Percentiles rank a stretch among this genome's conserved stretches.
These are phyloP conservation scores for Lepisosteus osseus DNA, from an alignment of 2,113 vertebrate species.

Conservation along the genomic window DNA sequence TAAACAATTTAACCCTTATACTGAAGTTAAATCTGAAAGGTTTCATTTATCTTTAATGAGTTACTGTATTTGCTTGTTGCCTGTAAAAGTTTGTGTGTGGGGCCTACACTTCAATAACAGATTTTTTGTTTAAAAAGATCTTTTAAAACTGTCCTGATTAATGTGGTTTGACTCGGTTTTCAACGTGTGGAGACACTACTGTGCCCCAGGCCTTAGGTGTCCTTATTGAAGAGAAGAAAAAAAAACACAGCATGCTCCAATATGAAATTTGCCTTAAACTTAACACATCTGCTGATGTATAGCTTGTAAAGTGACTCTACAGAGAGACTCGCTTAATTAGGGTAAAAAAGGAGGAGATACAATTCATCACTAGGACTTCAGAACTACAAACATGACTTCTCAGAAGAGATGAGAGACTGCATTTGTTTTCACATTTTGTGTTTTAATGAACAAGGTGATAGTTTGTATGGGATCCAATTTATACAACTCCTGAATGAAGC, in stretches of 20 bases:
- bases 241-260: constrained; percentile 29
- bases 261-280: constrained; percentile 57
- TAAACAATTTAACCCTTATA: no score
- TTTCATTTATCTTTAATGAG: background rate
- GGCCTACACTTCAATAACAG: constrained; percentile 12
- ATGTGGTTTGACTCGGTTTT: constrained; percentile 69
- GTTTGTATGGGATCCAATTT: no score
- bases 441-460: no score
- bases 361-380: constrained; percentile 12
- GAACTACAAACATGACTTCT: constrained; percentile 15
- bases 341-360: constrained; percentile 31
- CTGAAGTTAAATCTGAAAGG: no score
- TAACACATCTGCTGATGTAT: constrained; percentile 54
- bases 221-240: constrained; percentile 32
- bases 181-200: constrained; percentile 63
- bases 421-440: background rate
- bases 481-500: no score
- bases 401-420: constrained; percentile 6
- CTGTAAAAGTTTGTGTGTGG: background rate
- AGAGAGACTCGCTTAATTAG: constrained; percentile 55
- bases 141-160: constrained; percentile 50
- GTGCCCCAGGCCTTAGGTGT: constrained; percentile 52
- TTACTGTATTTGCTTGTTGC: no score
- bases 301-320: constrained; percentile 44
- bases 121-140: constrained; percentile 11